phyloP scores from a whole-genome alignment of 2,888 invertebrate genomes.

The Nomada ruficornis region DNA sequence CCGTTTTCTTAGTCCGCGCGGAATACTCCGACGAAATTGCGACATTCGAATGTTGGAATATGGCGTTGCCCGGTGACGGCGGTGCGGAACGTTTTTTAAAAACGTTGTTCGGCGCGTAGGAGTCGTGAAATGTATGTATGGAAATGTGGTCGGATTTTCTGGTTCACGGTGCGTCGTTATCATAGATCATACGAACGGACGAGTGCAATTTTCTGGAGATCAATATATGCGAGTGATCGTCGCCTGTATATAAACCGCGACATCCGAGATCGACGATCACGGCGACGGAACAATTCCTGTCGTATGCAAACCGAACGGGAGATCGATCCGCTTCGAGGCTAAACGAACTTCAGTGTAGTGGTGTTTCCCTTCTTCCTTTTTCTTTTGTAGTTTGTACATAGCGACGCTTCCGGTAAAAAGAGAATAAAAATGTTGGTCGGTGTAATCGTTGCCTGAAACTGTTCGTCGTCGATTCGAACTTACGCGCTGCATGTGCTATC shows the following conservation, averaged over 20 bases:
- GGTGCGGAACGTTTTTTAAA: not conserved
- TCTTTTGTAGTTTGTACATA: slow-evolving; percentile 63
- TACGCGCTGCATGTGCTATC: slow-evolving; percentile 2
- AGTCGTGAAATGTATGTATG: not conserved
- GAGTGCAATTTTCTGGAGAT: slow-evolving; percentile 56
- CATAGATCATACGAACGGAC: slow-evolving; percentile 34
- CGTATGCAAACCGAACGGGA: not conserved
- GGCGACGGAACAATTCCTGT: not conserved
- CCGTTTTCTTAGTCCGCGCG: too few relatives aligned
- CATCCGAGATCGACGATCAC: not conserved
- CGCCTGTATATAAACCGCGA: slow-evolving; percentile 50
- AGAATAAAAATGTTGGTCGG: slow-evolving; percentile 12
- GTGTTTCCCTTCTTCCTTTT: slow-evolving; percentile 11
- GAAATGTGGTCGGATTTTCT: slow-evolving; percentile 21
- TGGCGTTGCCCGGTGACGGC: not conserved
- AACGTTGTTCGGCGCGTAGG: not conserved
- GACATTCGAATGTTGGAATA: too few relatives aligned
- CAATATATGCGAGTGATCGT: slow-evolving; percentile 24
- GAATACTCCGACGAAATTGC: too few relatives aligned
- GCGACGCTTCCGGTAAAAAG: slow-evolving; percentile 36
- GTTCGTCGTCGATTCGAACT: slow-evolving; percentile 3
- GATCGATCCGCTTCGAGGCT: slow-evolving; percentile 31
- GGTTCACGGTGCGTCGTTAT: slow-evolving; percentile 15
- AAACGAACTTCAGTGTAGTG: slow-evolving; percentile 53
- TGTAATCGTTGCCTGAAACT: slow-evolving; percentile 27